These are phyloP conservation scores for Zaprionus taronus DNA, from an alignment of 1,140 invertebrate species.

Conservation along the genomic window DNA sequence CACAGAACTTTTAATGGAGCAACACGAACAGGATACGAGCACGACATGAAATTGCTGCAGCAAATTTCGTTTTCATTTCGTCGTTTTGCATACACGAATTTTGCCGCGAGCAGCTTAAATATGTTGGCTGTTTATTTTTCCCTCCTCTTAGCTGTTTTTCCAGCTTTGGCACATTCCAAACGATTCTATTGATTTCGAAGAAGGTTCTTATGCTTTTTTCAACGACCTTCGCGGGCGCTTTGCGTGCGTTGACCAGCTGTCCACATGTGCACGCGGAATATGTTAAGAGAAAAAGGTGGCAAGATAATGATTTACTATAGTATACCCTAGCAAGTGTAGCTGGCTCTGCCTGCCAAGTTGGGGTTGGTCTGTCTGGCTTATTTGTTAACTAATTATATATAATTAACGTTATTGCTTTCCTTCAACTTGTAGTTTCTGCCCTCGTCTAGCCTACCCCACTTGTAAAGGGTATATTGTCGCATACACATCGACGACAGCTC, in stretches of 20 bases:
- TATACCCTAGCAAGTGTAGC: background rate
- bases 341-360: background rate
- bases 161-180: constrained; percentile 2
- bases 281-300: background rate
- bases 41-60: background rate
- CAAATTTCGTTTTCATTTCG: background rate
- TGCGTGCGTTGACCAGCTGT: constrained; percentile 51
- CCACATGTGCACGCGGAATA: background rate
- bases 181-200: constrained; percentile 44
- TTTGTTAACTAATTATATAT: background rate
- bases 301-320: background rate
- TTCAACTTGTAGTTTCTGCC: background rate
- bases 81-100: constrained; percentile 3
- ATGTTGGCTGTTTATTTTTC: background rate
- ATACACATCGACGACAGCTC: constrained; percentile 27
- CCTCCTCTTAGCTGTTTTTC: background rate
- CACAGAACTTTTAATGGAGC: constrained; percentile 39
- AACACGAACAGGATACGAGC: too few relatives aligned
- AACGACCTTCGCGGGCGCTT: constrained; percentile 44
- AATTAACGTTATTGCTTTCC: background rate
- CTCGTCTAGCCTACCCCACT: background rate
- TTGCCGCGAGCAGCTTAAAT: background rate
- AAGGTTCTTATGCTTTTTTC: constrained; percentile 29
- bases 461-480: background rate
- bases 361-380: too few relatives aligned